Conservation (phyloP, 2,113 vertebrate genomes). For the Daboia siamensis region DNA sequence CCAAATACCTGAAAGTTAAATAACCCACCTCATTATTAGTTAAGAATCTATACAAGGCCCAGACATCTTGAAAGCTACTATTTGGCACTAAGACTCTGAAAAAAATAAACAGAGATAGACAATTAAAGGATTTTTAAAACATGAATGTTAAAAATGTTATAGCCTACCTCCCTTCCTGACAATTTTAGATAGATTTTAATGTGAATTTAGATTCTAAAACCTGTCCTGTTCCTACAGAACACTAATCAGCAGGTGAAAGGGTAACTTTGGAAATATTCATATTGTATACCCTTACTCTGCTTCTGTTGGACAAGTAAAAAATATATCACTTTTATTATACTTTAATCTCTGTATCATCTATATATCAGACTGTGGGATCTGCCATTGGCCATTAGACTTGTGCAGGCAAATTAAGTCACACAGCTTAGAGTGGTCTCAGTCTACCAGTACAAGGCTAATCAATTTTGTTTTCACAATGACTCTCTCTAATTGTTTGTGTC, state of each 20-base stretch:
- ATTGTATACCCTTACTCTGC: not conserved
- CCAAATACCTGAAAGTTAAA: slow-evolving; percentile 15
- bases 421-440: not conserved
- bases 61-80: slow-evolving; percentile 77
- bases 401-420: not conserved
- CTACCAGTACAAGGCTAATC: not conserved
- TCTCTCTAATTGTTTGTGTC: not conserved
- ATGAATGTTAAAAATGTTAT: not conserved
- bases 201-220: not conserved
- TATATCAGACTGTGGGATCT: not conserved
- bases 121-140: not conserved
- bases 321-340: not conserved
- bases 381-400: not conserved
- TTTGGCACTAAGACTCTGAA: slow-evolving; percentile 80
- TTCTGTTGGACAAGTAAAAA: not conserved
- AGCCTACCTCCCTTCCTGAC: not conserved
- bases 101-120: slow-evolving; percentile 2
- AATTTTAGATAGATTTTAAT: not conserved
- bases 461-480: not conserved
- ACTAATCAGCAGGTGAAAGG: not conserved
- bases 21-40: slow-evolving; percentile 77
- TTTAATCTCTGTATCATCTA: too few relatives aligned
- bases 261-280: not conserved
- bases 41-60: slow-evolving; percentile 79
- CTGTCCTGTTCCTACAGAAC: not conserved